phyloP scores from a whole-genome alignment of 2,888 invertebrate species.

The Lasioglossum morio region DNA sequence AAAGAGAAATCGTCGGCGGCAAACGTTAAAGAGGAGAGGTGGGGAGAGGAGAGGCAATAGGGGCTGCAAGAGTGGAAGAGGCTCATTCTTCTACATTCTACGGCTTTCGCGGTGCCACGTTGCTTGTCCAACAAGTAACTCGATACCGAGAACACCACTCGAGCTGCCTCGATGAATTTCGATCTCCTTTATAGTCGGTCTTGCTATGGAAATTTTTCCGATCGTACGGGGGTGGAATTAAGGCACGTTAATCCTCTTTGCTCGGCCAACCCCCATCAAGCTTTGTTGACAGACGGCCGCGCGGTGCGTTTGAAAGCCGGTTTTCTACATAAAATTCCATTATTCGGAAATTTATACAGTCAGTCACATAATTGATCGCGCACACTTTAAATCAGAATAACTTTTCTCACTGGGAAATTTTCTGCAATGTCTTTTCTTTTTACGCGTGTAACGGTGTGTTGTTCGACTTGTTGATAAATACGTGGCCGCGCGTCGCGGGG shows the following conservation, averaged over 20 bases:
- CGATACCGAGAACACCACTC: slow-evolving; percentile 49
- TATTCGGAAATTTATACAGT: not conserved
- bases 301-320: not conserved
- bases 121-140: slow-evolving; percentile 60
- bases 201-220: slow-evolving; percentile 59
- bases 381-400: too few relatives aligned
- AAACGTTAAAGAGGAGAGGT: not conserved
- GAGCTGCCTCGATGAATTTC: slow-evolving; percentile 60
- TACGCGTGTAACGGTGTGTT: not conserved
- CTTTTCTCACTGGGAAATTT: too few relatives aligned
- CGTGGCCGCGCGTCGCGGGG: not conserved
- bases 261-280: not conserved
- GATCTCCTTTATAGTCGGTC: slow-evolving; percentile 47
- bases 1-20: not conserved
- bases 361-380: too few relatives aligned
- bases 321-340: not conserved
- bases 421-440: not conserved
- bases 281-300: not conserved
- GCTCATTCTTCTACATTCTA: not conserved
- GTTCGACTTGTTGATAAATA: slow-evolving; percentile 3
- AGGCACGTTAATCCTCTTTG: slow-evolving; percentile 33
- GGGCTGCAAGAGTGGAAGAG: not conserved
- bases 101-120: not conserved
- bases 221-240: slow-evolving; percentile 14
- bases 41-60: not conserved